Percentiles rank a stretch among this genome's conserved stretches.
Conservation (phyloP, 1,140 invertebrate species). For the honey bee (Apis mellifera) region DNA sequence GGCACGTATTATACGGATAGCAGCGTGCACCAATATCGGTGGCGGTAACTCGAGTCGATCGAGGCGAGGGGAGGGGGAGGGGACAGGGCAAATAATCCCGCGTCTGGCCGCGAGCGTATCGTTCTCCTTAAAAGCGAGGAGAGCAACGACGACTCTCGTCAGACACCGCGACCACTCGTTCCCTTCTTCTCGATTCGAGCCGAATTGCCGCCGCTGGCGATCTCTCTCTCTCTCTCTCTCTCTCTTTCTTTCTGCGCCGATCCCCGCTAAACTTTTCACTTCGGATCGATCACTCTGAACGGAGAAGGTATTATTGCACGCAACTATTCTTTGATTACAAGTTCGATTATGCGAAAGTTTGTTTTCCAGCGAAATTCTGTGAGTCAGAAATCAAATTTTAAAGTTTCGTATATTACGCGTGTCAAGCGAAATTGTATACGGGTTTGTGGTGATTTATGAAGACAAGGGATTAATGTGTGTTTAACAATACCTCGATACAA, state of each 20-base stretch:
- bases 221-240: conserved; percentile 28
- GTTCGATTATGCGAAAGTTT: too few relatives aligned
- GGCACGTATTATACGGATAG: not conserved
- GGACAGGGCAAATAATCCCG: not conserved
- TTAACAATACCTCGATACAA: too few relatives aligned
- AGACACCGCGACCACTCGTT: not conserved
- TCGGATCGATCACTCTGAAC: conserved; percentile 45
- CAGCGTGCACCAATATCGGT: not conserved
- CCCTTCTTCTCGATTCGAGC: conserved; percentile 22
- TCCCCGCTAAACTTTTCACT: conserved; percentile 7
- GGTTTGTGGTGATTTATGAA: too few relatives aligned
- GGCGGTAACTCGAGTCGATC: not conserved
- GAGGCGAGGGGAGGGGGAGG: not conserved
- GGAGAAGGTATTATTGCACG: not conserved
- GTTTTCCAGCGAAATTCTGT: too few relatives aligned
- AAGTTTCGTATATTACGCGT: too few relatives aligned
- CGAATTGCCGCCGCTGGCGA: conserved; percentile 43
- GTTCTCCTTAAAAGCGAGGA: conserved; percentile 28
- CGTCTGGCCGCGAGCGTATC: conserved; percentile 20
- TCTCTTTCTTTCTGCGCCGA: not conserved
- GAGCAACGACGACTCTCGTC: not conserved
- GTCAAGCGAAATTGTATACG: too few relatives aligned
- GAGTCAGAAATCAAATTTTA: too few relatives aligned
- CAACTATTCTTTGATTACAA: too few relatives aligned
- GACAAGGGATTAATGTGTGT: too few relatives aligned